phyloP scores from a whole-genome alignment of 2,797 vertebrate species.

The Monodelphis domestica region DNA sequence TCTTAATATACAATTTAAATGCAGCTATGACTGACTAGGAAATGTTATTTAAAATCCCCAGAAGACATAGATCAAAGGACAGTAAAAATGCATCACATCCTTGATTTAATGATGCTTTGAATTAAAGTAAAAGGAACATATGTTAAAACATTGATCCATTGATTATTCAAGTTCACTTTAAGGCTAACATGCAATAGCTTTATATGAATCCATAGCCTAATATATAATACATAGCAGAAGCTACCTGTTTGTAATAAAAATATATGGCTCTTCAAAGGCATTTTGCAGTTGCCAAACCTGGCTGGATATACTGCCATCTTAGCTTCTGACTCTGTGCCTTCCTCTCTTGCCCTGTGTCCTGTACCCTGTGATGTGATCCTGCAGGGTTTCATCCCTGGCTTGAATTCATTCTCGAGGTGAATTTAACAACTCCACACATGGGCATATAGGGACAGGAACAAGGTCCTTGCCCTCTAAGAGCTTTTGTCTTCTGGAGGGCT shows the following conservation, averaged over 20 bases:
- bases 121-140: conserved; percentile 75
- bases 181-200: conserved; percentile 43
- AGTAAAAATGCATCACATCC: conserved; percentile 71
- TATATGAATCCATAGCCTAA: conserved; percentile 32
- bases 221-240: conserved; percentile 55
- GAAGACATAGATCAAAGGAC: conserved; percentile 75
- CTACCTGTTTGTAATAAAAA: conserved; percentile 53
- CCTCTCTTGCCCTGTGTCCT: too few relatives aligned
- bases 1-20: conserved; percentile 71
- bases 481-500: not conserved
- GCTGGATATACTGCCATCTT: conserved; percentile 9
- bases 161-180: conserved; percentile 71
- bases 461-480: not conserved
- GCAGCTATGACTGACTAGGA: conserved; percentile 64
- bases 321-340: not conserved
- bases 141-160: conserved; percentile 73
- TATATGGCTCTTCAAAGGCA: conserved; percentile 33
- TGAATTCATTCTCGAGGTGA: too few relatives aligned
- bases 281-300: conserved; percentile 16
- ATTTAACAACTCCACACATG: not conserved
- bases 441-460: not conserved
- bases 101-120: conserved; percentile 76
- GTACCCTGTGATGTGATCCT: not conserved
- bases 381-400: not conserved
- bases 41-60: conserved; percentile 72